Evolutionary conservation across 2,113 vertebrate species (phyloP).

Genomic region (Mohoua ochrocephala): DNA sequence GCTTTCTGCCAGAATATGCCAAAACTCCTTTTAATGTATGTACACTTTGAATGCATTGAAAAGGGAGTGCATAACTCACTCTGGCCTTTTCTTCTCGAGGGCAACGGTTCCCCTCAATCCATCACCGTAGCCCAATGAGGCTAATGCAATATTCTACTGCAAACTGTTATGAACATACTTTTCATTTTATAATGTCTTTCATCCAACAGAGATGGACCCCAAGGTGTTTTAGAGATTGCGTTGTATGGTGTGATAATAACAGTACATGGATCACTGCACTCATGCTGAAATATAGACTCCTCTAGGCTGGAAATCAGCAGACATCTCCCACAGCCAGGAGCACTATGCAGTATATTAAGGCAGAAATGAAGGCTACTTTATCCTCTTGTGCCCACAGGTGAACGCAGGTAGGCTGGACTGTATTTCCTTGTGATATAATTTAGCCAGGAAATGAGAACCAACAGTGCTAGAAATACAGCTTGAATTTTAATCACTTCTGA

Average conservation of each 20-base stretch:
- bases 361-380: slow-evolving; percentile 35
- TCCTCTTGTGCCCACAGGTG: slow-evolving; percentile 29
- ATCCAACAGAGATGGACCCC: slow-evolving; percentile 31
- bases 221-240: slow-evolving; percentile 10
- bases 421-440: slow-evolving; percentile 23
- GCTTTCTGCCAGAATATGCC: neutral
- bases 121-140: neutral
- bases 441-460: neutral
- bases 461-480: neutral
- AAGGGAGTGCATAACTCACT: slow-evolving; percentile 17
- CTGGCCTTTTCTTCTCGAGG: slow-evolving; percentile 7
- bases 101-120: neutral
- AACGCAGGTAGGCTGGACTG: neutral
- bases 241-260: slow-evolving; percentile 38
- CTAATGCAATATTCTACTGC: slow-evolving; percentile 11
- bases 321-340: slow-evolving; percentile 15
- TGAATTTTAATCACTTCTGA: slow-evolving; percentile 24
- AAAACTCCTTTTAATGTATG: neutral
- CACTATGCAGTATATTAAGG: neutral
- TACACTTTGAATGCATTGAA: neutral
- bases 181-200: slow-evolving; percentile 47
- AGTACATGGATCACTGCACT: slow-evolving; percentile 50
- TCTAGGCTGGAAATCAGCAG: slow-evolving; percentile 23
- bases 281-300: slow-evolving; percentile 31
- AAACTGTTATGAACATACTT: slow-evolving; percentile 25